Conservation (phyloP, 2,888 invertebrate species). For the Microdon myrmicae region DNA sequence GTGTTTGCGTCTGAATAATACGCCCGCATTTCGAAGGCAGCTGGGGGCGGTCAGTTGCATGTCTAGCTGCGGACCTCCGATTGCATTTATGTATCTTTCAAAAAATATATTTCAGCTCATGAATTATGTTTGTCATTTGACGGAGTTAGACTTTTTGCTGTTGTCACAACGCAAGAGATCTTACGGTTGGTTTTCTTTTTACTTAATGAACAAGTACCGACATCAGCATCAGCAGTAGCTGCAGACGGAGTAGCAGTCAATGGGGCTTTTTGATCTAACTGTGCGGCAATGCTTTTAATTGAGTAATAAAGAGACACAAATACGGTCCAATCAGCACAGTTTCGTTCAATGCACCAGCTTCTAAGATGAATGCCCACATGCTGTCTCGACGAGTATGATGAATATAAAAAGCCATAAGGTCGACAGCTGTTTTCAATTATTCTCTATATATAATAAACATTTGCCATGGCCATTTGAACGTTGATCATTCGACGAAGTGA, state of each 20-base stretch:
- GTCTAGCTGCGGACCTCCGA: background rate
- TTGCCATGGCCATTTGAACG: slow-evolving; percentile 32
- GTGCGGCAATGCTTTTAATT: slow-evolving; percentile 34
- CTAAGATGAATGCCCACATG: too few species aligned
- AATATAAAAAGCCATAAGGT: too few species aligned
- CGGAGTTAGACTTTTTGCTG: slow-evolving; percentile 34
- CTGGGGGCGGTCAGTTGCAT: slow-evolving; percentile 13
- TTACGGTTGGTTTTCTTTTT: too few species aligned
- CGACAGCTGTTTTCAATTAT: too few species aligned
- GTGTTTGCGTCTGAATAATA: too few species aligned
- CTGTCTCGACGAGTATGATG: too few species aligned
- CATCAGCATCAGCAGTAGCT: background rate
- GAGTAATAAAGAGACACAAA: slow-evolving; percentile 36
- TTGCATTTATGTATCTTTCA: background rate
- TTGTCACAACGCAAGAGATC: slow-evolving; percentile 30
- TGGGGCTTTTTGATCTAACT: slow-evolving; percentile 7
- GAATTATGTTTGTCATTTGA: slow-evolving; percentile 27
- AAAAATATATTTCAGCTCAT: slow-evolving; percentile 5
- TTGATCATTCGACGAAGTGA: slow-evolving; percentile 39
- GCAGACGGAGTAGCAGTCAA: slow-evolving; percentile 41
- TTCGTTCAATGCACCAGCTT: slow-evolving; percentile 46
- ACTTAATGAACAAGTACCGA: background rate
- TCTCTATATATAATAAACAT: too few species aligned
- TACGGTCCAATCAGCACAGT: slow-evolving; percentile 17
- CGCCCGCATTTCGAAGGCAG: slow-evolving; percentile 7